phyloP scores from a whole-genome alignment of 2,797 vertebrate species.

The Kryptopterus vitreolus region DNA sequence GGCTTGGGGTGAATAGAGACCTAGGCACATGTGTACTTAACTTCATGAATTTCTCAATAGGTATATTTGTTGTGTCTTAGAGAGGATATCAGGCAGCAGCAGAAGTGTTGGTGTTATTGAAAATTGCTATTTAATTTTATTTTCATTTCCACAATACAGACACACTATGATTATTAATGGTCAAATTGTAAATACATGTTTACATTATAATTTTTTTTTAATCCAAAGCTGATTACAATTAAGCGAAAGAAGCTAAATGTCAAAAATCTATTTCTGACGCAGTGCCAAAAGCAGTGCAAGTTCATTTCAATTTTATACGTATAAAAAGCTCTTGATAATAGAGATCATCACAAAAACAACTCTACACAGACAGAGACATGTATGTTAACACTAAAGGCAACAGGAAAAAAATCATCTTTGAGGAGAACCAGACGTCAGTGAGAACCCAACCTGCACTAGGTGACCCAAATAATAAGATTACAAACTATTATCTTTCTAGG shows the following conservation, averaged over 20 bases:
- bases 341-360: not conserved
- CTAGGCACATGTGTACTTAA: not conserved
- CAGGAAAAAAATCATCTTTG: not conserved
- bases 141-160: not conserved
- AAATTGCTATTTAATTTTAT: not conserved
- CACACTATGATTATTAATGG: too few relatives aligned
- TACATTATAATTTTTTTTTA: not conserved
- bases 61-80: not conserved
- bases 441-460: not conserved
- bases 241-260: not conserved
- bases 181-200: not conserved
- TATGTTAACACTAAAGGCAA: not conserved
- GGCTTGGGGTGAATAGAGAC: not conserved
- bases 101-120: not conserved
- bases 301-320: not conserved
- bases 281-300: too few relatives aligned
- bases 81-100: not conserved
- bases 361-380: not conserved
- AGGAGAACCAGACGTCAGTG: not conserved
- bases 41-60: not conserved
- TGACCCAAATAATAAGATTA: not conserved
- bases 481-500: not conserved
- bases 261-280: not conserved
- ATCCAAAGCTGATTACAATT: not conserved
- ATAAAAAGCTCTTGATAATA: not conserved